A percentile compares a stretch with the other conserved stretches of the same genome.
Evolutionary conservation across 2,113 vertebrate species (phyloP).

Genomic region (Myotis davidii): DNA sequence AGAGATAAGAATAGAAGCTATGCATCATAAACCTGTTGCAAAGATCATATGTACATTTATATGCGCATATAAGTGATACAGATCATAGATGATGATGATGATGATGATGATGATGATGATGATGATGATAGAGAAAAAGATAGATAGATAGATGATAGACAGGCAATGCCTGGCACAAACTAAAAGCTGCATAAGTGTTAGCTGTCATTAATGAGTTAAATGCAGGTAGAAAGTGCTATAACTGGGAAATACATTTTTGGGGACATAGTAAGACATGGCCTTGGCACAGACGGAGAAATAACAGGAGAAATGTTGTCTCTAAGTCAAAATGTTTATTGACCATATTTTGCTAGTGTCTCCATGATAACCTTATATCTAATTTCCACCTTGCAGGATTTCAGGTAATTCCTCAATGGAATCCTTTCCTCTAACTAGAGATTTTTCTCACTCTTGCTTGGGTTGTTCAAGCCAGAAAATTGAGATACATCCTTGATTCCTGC

Average conservation of each 20-base stretch:
- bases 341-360: background rate
- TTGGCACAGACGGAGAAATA: background rate
- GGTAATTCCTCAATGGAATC: background rate
- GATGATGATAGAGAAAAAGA: background rate
- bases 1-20: background rate
- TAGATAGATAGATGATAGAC: background rate
- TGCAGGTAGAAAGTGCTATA: background rate
- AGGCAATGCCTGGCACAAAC: background rate
- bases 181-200: background rate
- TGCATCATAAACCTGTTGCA: background rate
- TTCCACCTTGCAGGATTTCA: background rate
- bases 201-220: background rate
- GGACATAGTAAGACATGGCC: background rate
- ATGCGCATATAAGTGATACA: background rate
- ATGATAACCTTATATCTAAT: background rate
- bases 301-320: background rate
- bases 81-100: background rate
- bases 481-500: background rate
- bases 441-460: background rate
- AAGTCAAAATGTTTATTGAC: background rate
- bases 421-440: background rate
- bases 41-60: background rate
- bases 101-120: background rate
- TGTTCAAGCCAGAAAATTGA: background rate
- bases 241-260: background rate